Conservation (phyloP, 2,888 invertebrate species). For the Conomelus anceps region DNA sequence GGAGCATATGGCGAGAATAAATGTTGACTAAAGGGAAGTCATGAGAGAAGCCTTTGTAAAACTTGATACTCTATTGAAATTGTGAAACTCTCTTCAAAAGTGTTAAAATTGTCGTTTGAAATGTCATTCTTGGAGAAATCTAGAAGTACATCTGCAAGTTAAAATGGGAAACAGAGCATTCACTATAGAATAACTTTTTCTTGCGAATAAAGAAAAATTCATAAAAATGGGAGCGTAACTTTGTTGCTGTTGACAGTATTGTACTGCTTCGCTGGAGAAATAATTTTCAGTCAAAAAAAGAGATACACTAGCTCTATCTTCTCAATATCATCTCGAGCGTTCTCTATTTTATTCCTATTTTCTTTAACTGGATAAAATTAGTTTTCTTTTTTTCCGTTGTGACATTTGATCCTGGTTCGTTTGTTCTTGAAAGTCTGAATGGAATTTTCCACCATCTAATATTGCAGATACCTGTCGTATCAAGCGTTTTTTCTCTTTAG, state of each 20-base stretch:
- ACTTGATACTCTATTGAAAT: not conserved
- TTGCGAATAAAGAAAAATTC: not conserved
- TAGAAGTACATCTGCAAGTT: not conserved
- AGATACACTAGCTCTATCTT: not conserved
- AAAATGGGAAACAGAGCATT: not conserved
- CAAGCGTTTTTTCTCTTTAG: not conserved
- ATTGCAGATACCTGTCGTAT: not conserved
- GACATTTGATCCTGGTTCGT: not conserved
- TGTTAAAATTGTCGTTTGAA: not conserved
- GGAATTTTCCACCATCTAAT: not conserved
- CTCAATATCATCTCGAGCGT: not conserved
- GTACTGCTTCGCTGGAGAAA: not conserved
- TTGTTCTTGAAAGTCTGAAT: not conserved
- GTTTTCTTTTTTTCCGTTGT: not conserved
- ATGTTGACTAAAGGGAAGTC: not conserved
- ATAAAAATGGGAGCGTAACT: not conserved
- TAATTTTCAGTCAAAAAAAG: not conserved
- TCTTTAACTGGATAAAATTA: not conserved
- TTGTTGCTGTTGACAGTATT: not conserved
- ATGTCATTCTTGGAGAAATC: not conserved
- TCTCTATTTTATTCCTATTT: not conserved
- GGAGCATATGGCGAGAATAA: not conserved
- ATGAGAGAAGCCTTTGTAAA: not conserved
- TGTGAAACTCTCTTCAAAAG: not conserved
- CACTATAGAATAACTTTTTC: not conserved